Base-by-base conservation (phyloP, 1,140 invertebrate genomes). In the Lepidurus couesii region DNA sequence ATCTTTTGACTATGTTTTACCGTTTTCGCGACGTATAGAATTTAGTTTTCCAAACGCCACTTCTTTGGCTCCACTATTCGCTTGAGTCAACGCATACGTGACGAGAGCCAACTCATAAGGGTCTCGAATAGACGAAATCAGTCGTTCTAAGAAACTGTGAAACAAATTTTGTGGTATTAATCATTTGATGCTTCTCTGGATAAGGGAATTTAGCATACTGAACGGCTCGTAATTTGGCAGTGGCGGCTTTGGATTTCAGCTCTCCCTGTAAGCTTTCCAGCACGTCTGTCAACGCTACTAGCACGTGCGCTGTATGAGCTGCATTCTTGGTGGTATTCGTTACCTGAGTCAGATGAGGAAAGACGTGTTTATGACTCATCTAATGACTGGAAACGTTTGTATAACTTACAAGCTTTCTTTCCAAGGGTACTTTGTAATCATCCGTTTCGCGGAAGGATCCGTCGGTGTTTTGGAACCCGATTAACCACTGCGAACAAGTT, bases 21-120 rank as follows among this genome's bases (percentile, higher is more conserved):
- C 83, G 81, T 82, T 82, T 79, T 86, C 82, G 24, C 82, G 79
- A 75, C 83, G 82, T 6, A 84, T 80, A 11, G 47, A 53, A 73
- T 85, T 82, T 13, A 87, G 80, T 53, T 79, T 81, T 21, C 81
- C 80, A 76, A 86, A 86, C 0, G 86, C 87, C 1, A 82, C 65
- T 74, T 88, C 86, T 74, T 84, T 84, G 16, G 86, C 82, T 6
- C 81, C 79, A 80, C 85, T 87, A 26, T 85, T 84, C 21, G 83
- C 81, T 10, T 86, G 73, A 1, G 84, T 84, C 16, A 89, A 82
- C 11, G 88, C 87, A 81, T 88, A 89, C 0, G 87, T 82, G 7
- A 85, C 84, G 74, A 89, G 85, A 7, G 88, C 85, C 43, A 89
- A 80, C 76, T 87, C 86, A 80, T 88, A 89, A 1, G 88, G 84